phyloP scores from a whole-genome alignment of 2,888 invertebrate genomes.

The Dyspetes luteomarginatus region DNA sequence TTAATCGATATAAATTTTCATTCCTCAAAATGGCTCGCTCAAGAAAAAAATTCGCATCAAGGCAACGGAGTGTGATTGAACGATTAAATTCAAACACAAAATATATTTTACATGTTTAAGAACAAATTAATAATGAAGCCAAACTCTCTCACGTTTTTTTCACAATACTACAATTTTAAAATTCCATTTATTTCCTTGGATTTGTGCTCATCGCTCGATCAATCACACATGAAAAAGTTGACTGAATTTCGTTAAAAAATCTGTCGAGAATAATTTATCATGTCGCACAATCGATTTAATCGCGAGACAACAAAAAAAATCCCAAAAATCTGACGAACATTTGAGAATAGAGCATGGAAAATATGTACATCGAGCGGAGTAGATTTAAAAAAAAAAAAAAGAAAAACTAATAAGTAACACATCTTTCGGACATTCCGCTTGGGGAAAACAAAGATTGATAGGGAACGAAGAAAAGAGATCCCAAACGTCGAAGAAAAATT shows the following conservation, averaged over 20 bases:
- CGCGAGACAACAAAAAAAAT: background rate
- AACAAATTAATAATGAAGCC: too few species aligned
- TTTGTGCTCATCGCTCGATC: too few species aligned
- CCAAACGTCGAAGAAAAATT: slow-evolving; percentile 49
- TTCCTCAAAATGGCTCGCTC: too few species aligned
- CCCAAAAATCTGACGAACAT: background rate
- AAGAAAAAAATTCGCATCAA: too few species aligned
- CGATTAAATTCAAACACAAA: too few species aligned
- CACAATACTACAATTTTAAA: too few species aligned
- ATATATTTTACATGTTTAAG: too few species aligned
- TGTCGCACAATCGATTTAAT: background rate
- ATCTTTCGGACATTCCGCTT: slow-evolving; percentile 55
- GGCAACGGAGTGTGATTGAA: too few species aligned
- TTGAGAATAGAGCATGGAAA: slow-evolving; percentile 3
- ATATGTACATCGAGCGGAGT: slow-evolving; percentile 3
- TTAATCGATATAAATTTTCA: too few species aligned
- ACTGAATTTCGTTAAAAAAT: slow-evolving; percentile 8
- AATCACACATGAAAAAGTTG: background rate
- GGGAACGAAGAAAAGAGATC: slow-evolving; percentile 7
- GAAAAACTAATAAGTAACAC: too few species aligned
- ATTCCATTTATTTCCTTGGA: too few species aligned
- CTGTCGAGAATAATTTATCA: background rate
- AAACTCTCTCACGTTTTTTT: too few species aligned
- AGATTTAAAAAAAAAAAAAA: slow-evolving; percentile 7
- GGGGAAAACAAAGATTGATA: slow-evolving; percentile 31